phyloP scores from a whole-genome alignment of 1,140 invertebrate species.

The Chironomus striatipennis region DNA sequence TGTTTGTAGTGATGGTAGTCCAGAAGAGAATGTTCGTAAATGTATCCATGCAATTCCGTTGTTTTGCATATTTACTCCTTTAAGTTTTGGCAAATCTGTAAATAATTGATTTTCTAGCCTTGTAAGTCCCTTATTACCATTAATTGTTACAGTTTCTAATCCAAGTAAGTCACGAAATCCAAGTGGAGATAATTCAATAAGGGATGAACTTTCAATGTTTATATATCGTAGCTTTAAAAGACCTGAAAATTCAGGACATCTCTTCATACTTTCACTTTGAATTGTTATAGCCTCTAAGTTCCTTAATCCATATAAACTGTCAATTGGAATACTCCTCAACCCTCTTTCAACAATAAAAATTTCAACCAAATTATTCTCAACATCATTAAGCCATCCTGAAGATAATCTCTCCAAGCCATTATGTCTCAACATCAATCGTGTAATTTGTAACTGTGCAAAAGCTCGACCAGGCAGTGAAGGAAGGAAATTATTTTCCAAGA shows the following conservation, averaged over 20 bases:
- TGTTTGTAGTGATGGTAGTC: constrained; percentile 58
- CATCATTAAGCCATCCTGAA: constrained; percentile 65
- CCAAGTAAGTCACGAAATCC: constrained; percentile 63
- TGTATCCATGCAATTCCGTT: constrained; percentile 74
- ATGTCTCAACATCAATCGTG: constrained; percentile 71
- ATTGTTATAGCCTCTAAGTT: constrained; percentile 73
- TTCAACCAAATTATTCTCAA: constrained; percentile 68
- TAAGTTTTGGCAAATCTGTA: constrained; percentile 61
- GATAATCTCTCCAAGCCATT: constrained; percentile 75
- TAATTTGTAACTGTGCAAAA: constrained; percentile 61
- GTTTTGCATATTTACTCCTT: constrained; percentile 63
- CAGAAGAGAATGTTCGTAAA: constrained; percentile 57
- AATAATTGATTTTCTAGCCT: constrained; percentile 63
- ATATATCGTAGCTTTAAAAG: constrained; percentile 54
- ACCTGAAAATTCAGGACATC: constrained; percentile 57
- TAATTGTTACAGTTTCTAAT: constrained; percentile 66
- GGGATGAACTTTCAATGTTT: constrained; percentile 57
- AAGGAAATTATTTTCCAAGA: constrained; percentile 76
- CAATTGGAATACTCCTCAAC: constrained; percentile 63
- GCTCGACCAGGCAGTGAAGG: constrained; percentile 68
- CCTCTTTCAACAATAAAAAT: constrained; percentile 76
- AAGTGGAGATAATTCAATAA: constrained; percentile 58
- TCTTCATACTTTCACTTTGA: constrained; percentile 61
- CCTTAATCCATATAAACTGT: constrained; percentile 63
- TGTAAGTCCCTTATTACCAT: constrained; percentile 54